Base-by-base conservation (phyloP, 2,113 vertebrate species). In the Pseudorhombus dupliciocellatus region DNA sequence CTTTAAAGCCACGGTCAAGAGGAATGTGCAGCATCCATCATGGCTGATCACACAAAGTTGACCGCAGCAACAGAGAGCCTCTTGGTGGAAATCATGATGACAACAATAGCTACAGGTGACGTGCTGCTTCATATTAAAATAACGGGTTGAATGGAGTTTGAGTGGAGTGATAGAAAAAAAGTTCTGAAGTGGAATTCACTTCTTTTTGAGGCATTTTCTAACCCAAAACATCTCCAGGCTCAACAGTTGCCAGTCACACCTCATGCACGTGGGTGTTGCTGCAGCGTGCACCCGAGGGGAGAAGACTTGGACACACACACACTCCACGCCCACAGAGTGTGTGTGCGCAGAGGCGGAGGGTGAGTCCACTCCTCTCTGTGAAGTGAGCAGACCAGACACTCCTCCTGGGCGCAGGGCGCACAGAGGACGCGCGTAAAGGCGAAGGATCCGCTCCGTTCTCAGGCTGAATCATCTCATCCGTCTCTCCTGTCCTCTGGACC, bases 241-340 rank as follows among this genome's bases (percentile, higher is more conserved):
- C 42, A 34, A 34, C 31, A 48, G n/a, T 20, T 50, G 52, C 16
- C 10, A 2, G 12, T 37, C 34, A 56, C 74, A 56, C 72, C 58
- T 72, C 26, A 16, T 16, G 14, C 26, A 51, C 12, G 8, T 58
- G 46, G 9, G 48, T 12, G 46, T 26, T 60, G 48, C 24, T 55
- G 16, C 69, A 48, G 61, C 18, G 57, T 59, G 56, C 48, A 42
- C 14, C 15, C 58, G 42, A 57, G 14, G 40, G 40, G 40, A 44
- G 40, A 16, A 37, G 71, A 62, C 55, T 63, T 56, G 2, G 7
- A 50, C 48, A 44, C 21, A 26, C 52, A 22, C 66, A n/a, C 18
- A 62, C 25, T 55, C 87, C 84, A 73, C 88, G 85, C 90, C 90
- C 88, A 58, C 62, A 58, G 15, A 46, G 42, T 46, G 42, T 21